A percentile compares a stretch with the other conserved stretches of the same genome.
Evolutionary conservation across 1,140 invertebrate genomes (phyloP).

Genomic region (Diorhabda carinulata): DNA sequence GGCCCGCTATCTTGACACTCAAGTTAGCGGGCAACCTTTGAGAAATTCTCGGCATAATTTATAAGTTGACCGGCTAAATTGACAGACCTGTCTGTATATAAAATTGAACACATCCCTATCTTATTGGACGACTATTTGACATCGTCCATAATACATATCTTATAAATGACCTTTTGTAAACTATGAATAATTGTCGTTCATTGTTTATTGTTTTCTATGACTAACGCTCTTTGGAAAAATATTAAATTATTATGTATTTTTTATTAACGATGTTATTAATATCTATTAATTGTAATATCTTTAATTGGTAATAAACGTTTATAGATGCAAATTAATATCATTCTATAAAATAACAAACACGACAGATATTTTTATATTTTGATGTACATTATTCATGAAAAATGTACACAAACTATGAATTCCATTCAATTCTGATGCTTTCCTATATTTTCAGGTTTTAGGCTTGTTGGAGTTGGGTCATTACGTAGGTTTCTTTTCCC

Average conservation of each 20-base stretch:
- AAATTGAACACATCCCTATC: no score
- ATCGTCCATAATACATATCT: background rate
- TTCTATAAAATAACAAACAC: background rate
- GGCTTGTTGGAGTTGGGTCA: no score
- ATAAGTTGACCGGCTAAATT: no score
- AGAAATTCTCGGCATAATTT: no score
- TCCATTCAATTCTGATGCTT: no score
- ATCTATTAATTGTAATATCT: slow-evolving; percentile 1
- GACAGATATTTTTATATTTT: background rate
- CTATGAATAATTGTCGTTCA: background rate
- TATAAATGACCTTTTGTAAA: background rate
- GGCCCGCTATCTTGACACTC: no score
- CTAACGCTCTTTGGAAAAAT: background rate
- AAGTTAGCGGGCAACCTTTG: no score
- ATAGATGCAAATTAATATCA: background rate
- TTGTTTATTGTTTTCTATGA: slow-evolving; percentile 1
- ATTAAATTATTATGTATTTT: background rate
- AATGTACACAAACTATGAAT: no score
- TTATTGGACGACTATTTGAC: background rate
- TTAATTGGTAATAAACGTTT: slow-evolving; percentile 3
- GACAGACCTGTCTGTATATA: no score
- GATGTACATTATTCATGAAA: no score
- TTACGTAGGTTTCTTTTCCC: no score
- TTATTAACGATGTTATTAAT: background rate
- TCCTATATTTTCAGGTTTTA: no score